phyloP scores from a whole-genome alignment of 2,888 invertebrate genomes.

The Melipona bicolor region DNA sequence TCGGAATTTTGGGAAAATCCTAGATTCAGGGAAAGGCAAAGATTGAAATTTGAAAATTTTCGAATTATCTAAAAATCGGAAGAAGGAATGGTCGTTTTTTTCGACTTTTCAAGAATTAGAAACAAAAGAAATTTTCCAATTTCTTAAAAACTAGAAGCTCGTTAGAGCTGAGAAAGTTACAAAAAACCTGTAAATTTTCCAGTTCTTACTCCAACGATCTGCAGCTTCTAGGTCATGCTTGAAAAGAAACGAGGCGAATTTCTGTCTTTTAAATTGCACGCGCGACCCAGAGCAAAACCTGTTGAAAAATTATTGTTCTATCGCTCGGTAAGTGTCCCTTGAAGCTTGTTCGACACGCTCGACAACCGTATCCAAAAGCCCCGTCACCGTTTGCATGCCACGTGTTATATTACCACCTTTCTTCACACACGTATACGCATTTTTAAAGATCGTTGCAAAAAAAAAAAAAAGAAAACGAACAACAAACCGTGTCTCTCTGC shows the following conservation, averaged over 20 bases:
- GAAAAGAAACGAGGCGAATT: too few relatives aligned
- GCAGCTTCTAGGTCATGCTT: too few relatives aligned
- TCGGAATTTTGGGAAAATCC: accelerated
- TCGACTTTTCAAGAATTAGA: not conserved
- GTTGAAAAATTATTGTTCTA: not conserved
- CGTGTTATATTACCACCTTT: conserved; percentile 59
- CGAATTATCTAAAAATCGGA: too few relatives aligned
- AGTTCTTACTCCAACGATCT: not conserved
- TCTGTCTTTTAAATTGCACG: too few relatives aligned
- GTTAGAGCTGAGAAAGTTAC: not conserved
- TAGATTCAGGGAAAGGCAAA: not conserved
- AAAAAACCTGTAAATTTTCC: not conserved
- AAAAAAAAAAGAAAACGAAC: not conserved
- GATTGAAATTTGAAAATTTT: not conserved
- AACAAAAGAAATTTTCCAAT: not conserved
- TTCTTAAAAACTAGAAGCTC: not conserved
- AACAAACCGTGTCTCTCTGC: conserved; percentile 30
- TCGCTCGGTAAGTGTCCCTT: conserved; percentile 26
- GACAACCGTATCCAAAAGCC: conserved; percentile 47
- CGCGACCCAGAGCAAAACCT: too few relatives aligned
- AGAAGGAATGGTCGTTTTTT: not conserved
- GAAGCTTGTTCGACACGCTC: conserved; percentile 56
- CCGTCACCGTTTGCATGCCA: conserved; percentile 66
- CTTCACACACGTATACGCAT: conserved; percentile 59
- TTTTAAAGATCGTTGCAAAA: conserved; percentile 51